Evolutionary conservation across 2,113 vertebrate genomes (phyloP), one percentile per base, ranked within the genome.

Genomic region (Spea bombifrons): DNA sequence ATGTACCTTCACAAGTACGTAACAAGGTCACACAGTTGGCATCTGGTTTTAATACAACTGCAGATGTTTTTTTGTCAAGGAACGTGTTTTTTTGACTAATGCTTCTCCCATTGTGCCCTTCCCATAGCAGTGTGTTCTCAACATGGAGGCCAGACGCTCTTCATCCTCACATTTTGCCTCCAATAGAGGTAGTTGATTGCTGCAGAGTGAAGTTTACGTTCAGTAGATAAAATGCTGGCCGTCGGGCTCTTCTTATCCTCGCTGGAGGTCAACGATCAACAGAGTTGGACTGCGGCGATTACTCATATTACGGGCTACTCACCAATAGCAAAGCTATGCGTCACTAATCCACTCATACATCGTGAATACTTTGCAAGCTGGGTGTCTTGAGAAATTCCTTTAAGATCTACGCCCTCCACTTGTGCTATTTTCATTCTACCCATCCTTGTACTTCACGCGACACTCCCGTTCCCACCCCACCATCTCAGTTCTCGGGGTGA

Each of bases 311-410:
- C 50, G 7, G 50, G 10, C 7, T 12, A 53, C 50, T 8, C 50
- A 53, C 7, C 50, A 53, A 49, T 64, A 48, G 4, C 59, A 12
- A 17, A 48, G 45, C n/a, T 6, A 49, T 75, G 73, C 45, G 57
- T 46, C 57, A 74, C 43, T 8, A 4, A 15, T 46, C 43, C 57
- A 74, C 53, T 78, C 75, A 61, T 17, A 5, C 45, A 68, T 44
- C 44, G 13, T 53, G 52, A 57, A 57, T 45, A 15, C 52, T 64
- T 30, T 49, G 6, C 73, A 16, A 12, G 61, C 44, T 75, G 73
- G 73, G 73, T 75, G 73, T 75, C 73, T 59, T 30, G 12, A 75
- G 16, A 65, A 8, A 47, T 68, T 8, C 45, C 48, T 68, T 7
- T 5, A 6, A 48, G 45, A 43, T n/a, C 9, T 48, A 46, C 13